A percentile compares a stretch with the other conserved stretches of the same genome.
Conservation (phyloP, 2,113 vertebrate species). For the Phodopus roborovskii region DNA sequence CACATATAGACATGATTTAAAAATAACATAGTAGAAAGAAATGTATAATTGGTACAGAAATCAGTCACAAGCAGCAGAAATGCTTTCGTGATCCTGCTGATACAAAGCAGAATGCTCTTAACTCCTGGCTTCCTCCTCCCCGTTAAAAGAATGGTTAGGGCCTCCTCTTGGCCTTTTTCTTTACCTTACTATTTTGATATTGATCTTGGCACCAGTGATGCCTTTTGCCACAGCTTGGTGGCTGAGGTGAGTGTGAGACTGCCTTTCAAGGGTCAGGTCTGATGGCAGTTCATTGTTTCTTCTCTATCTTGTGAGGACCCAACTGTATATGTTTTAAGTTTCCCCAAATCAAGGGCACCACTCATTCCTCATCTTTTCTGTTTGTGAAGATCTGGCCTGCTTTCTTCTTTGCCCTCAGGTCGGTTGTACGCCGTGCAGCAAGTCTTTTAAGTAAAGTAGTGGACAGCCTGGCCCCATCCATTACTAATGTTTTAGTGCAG, state of each 20-base stretch:
- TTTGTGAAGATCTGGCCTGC: constrained; percentile 89
- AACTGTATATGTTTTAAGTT: background rate
- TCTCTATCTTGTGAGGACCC: background rate
- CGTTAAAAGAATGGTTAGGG: background rate
- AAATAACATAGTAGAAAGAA: background rate
- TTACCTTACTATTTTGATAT: background rate
- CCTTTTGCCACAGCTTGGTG: background rate
- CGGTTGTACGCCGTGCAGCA: constrained; percentile 97
- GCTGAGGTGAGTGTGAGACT: background rate
- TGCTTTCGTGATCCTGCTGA: background rate
- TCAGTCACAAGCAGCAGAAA: background rate
- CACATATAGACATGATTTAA: background rate
- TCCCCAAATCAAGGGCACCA: constrained; percentile 44
- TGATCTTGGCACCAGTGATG: background rate
- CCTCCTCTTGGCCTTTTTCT: background rate
- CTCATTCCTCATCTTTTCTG: constrained; percentile 60
- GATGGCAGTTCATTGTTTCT: background rate
- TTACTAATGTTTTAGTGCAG: constrained; percentile 99
- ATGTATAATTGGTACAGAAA: background rate
- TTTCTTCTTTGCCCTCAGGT: constrained; percentile 95
- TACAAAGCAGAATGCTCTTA: background rate
- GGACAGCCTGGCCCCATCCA: constrained; percentile 99
- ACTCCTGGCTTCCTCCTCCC: background rate
- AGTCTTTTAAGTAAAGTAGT: constrained; percentile 99
- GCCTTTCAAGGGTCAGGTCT: background rate